Percentiles rank a stretch among this genome's conserved stretches.
Conservation (phyloP, 2,888 invertebrate species). For the Halocaridina rubra region DNA sequence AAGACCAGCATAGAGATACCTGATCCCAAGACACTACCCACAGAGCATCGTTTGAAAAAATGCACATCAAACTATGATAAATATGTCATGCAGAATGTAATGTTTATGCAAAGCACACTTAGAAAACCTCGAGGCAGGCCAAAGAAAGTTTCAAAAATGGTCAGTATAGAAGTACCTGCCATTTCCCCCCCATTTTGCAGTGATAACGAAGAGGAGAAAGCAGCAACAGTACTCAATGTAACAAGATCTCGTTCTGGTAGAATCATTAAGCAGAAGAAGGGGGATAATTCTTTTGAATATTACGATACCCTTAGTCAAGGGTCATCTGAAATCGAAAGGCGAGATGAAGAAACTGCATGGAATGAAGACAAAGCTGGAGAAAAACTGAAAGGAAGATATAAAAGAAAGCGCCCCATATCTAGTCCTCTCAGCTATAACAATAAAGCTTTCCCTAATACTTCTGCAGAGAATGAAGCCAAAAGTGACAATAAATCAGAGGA, state of each 20-base stretch:
- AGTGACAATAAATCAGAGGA: background rate
- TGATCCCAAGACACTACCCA: slow-evolving; percentile 19
- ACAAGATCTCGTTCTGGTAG: slow-evolving; percentile 39
- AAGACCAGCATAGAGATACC: slow-evolving; percentile 42
- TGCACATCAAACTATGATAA: slow-evolving; percentile 13
- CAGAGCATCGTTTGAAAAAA: slow-evolving; percentile 19
- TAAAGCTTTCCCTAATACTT: background rate
- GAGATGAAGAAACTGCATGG: background rate
- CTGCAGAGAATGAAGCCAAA: background rate
- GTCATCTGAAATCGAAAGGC: background rate
- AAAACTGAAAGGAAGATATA: background rate
- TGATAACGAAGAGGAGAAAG: slow-evolving; percentile 26
- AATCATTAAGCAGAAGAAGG: slow-evolving; percentile 31
- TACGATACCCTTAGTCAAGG: slow-evolving; percentile 25
- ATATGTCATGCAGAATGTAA: slow-evolving; percentile 43
- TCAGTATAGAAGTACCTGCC: background rate
- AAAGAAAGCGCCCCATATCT: slow-evolving; percentile 25
- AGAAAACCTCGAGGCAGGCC: slow-evolving; percentile 34
- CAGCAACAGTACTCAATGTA: slow-evolving; percentile 19
- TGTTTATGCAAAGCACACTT: background rate
- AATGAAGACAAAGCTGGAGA: background rate
- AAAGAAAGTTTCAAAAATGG: slow-evolving; percentile 13
- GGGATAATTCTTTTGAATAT: slow-evolving; percentile 31
- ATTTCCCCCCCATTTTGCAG: slow-evolving; percentile 34
- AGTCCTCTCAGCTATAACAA: background rate